phyloP scores from a whole-genome alignment of 2,888 invertebrate species.

The Merodon equestris region DNA sequence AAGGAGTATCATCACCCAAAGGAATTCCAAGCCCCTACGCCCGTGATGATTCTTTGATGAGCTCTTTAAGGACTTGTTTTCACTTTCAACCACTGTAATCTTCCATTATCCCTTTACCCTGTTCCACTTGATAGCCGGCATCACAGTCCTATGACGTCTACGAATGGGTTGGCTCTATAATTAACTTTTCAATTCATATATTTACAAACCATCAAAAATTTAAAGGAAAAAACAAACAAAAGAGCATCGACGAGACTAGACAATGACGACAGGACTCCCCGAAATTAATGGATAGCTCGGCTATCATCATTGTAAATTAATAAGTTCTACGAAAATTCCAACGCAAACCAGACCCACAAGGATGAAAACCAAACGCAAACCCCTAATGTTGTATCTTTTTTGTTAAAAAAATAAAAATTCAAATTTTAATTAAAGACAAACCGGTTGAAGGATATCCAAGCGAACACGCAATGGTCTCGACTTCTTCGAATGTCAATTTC shows the following conservation, averaged over 20 bases:
- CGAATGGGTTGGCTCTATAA: conserved; percentile 42
- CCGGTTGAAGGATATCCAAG: conserved; percentile 27
- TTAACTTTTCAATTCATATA: conserved; percentile 49
- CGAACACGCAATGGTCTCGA: conserved; percentile 52
- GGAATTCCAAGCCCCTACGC: background rate
- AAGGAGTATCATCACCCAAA: background rate
- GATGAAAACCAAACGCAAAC: background rate
- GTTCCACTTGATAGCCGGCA: conserved; percentile 9
- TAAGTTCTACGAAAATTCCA: conserved; percentile 47
- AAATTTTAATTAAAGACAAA: conserved; percentile 57
- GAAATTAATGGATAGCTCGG: conserved; percentile 41
- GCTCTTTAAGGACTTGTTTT: conserved; percentile 12
- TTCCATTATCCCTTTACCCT: conserved; percentile 7
- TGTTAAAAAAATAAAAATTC: conserved; percentile 21
- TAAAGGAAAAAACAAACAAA: conserved; percentile 32
- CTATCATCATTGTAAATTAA: conserved; percentile 62
- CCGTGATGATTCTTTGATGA: conserved; percentile 21
- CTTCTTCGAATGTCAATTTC: conserved; percentile 49
- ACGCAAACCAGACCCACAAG: background rate
- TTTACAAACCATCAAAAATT: conserved; percentile 19
- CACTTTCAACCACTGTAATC: conserved; percentile 6
- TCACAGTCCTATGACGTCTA: conserved; percentile 14
- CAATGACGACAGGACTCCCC: conserved; percentile 10
- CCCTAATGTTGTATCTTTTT: conserved; percentile 40
- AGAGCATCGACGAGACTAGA: background rate